These are phyloP conservation scores for Penaeus japonicus DNA, from an alignment of 1,140 invertebrate genomes.

Conservation along the genomic window DNA sequence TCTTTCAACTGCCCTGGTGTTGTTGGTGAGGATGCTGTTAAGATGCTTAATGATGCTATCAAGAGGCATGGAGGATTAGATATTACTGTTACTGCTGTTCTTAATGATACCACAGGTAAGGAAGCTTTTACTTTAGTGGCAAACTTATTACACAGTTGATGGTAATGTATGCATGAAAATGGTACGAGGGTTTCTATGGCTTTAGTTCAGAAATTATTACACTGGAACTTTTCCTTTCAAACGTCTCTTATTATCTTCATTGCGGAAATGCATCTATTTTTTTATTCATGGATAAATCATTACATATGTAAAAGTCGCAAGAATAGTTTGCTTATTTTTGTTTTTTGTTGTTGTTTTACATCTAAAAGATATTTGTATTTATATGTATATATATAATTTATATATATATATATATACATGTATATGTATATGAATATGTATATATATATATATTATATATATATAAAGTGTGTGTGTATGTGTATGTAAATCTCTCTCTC, in stretches of 20 bases:
- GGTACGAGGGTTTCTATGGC: no score
- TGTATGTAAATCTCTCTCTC: no score
- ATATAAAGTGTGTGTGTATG: no score
- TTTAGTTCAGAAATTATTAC: no score
- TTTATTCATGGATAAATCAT: no score
- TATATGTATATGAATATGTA: background rate
- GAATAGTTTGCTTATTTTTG: background rate
- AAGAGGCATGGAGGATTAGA: constrained; percentile 70
- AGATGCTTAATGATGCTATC: constrained; percentile 75
- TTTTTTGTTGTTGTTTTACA: background rate
- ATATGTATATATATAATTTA: background rate
- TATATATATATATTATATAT: background rate
- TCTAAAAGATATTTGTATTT: background rate
- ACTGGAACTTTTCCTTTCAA: no score
- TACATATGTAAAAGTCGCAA: no score
- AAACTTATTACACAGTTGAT: background rate
- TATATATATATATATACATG: constrained; percentile 1
- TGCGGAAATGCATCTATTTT: no score
- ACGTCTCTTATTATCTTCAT: no score
- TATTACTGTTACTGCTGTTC: constrained; percentile 76
- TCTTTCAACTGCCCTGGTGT: constrained; percentile 79
- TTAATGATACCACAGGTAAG: constrained; percentile 81
- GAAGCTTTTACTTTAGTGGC: background rate
- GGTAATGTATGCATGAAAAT: no score
- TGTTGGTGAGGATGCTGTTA: constrained; percentile 76